These are phyloP conservation scores for Microcebus griseorufus DNA, from an alignment of 2,113 vertebrate species.

Conservation along the genomic window DNA sequence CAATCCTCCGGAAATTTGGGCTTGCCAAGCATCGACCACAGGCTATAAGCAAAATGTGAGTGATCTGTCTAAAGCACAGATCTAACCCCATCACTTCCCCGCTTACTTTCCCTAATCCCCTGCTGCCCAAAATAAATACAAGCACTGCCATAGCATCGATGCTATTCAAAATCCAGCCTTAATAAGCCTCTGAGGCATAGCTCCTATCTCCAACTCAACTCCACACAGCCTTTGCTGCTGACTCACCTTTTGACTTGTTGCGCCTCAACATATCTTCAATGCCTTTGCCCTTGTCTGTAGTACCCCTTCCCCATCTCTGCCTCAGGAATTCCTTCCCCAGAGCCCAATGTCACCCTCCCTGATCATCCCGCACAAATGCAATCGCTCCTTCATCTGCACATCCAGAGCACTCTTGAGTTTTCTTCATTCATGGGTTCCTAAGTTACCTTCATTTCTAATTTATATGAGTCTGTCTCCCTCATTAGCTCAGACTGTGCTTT, in stretches of 20 bases:
- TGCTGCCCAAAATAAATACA: too few relatives aligned
- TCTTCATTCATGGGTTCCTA: not conserved
- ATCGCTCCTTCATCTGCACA: accelerated
- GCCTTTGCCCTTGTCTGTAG: not conserved
- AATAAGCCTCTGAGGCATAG: not conserved
- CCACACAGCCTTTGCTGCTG: not conserved
- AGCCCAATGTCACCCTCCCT: not conserved
- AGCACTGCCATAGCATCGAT: not conserved
- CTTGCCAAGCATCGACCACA: not conserved
- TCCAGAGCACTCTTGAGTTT: accelerated
- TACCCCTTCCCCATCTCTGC: not conserved
- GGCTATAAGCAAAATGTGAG: not conserved
- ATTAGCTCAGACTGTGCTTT: not conserved
- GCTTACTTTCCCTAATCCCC: not conserved
- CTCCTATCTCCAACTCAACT: not conserved
- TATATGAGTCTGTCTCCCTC: not conserved
- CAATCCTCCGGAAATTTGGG: not conserved
- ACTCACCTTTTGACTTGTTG: not conserved
- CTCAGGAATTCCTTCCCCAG: not conserved
- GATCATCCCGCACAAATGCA: not conserved
- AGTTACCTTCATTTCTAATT: not conserved
- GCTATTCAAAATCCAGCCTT: not conserved
- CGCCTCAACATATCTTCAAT: not conserved
- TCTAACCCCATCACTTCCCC: not conserved
- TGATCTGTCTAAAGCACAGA: not conserved